phyloP scores from a whole-genome alignment of 2,797 vertebrate genomes.

The Chromobotia macracanthus region DNA sequence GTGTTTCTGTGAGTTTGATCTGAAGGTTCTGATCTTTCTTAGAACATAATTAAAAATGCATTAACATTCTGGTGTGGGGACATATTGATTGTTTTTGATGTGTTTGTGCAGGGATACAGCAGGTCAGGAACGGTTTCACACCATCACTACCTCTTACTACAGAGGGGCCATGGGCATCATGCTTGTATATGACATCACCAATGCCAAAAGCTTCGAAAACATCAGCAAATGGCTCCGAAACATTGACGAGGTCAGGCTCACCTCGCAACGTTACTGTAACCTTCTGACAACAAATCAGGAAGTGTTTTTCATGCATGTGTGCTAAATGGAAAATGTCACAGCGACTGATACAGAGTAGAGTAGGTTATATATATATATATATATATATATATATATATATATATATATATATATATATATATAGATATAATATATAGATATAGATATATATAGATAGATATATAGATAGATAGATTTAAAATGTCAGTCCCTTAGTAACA shows the following conservation, averaged over 20 bases:
- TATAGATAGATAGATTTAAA: too few relatives aligned
- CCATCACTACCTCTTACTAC: conserved; percentile 99
- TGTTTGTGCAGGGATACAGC: conserved; percentile 88
- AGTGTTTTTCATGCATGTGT: background rate
- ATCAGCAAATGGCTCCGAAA: conserved; percentile 99
- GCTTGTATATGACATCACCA: conserved; percentile 99
- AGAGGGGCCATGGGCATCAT: conserved; percentile 99
- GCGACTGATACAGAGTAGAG: too few relatives aligned
- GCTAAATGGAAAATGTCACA: background rate
- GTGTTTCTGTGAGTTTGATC: too few relatives aligned
- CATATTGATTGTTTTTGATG: conserved; percentile 25
- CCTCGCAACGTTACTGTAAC: background rate
- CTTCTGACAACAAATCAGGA: background rate
- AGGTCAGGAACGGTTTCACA: conserved; percentile 97
- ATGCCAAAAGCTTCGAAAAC: conserved; percentile 99
- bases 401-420: too few relatives aligned
- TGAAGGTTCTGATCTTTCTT: too few relatives aligned
- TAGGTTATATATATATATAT: too few relatives aligned
- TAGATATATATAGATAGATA: too few relatives aligned
- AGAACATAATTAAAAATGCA: too few relatives aligned
- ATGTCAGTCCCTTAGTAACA: background rate
- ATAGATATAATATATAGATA: too few relatives aligned
- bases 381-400: too few relatives aligned
- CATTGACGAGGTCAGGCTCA: conserved; percentile 89
- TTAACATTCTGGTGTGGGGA: too few relatives aligned